Base-by-base conservation (phyloP, 2,888 invertebrate genomes). In the Cynaeus angustus region DNA sequence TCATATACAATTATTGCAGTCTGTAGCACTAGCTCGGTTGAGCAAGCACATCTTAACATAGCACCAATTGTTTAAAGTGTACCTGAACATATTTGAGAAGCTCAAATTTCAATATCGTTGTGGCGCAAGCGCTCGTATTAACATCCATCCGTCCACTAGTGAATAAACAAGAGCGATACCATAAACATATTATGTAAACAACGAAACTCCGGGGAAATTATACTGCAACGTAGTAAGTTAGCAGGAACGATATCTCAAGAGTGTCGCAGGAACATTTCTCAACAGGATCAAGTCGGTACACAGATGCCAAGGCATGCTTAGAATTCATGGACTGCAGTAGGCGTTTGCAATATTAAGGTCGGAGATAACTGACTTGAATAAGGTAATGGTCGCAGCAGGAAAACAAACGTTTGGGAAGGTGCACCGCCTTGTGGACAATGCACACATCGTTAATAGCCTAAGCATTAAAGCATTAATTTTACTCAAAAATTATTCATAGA, bases 151-250 rank as follows among this genome's bases (percentile, higher is more conserved):
- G 68, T 68, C 72, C 72, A 73, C 69, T 66, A 72, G 75, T 73
- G 77, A 75, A 77, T 75, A 77, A 78, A 77, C 79, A 77, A 72
- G 72, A 72, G 68, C 68, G 68, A 72, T 75, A 72, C 78, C 83
- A 84, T 83, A 84, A 80, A 83, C 84, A 84, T 83, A 83, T 83
- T 84, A 84, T 83, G 84, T 83, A 85, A 84, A 84, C 84, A 83
- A 75, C 82, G 79, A 80, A 84, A 83, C 84, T 84, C 84, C 75
- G 72, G 83, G 84, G 84, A 84, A 84, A 84, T 84, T 84, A 84
- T 83, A 80, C 80, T 70, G 70, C 70, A 66, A 68, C 75, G 74
- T 74, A 77, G 75, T 77, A 78, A 78, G 75, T 75, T 77, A 72
- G 75, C 74, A 71, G 75, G 73, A 73, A 70, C 75, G 75, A 77